phyloP scores from a whole-genome alignment of 1,140 invertebrate species.

The Heliconius congener region DNA sequence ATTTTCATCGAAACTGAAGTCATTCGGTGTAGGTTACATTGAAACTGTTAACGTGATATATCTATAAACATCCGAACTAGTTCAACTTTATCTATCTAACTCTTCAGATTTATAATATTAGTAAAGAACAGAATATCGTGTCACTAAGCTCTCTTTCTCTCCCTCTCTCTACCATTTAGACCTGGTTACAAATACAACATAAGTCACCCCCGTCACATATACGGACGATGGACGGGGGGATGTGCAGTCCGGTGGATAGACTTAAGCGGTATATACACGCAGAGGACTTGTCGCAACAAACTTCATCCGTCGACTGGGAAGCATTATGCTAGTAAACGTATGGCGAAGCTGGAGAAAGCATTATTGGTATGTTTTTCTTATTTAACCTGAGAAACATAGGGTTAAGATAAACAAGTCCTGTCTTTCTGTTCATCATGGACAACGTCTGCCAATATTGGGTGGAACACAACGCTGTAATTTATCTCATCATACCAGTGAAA shows the following conservation, averaged over 20 bases:
- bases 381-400: not conserved
- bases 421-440: too few species aligned
- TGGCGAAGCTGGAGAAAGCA: constrained; percentile 62
- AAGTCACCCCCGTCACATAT: constrained; percentile 42
- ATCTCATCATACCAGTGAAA: too few species aligned
- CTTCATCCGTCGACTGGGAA: constrained; percentile 46
- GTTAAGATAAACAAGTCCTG: too few species aligned
- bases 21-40: too few species aligned
- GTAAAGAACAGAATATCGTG: too few species aligned
- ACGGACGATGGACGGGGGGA: constrained; percentile 60
- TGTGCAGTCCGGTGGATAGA: constrained; percentile 65
- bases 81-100: too few species aligned
- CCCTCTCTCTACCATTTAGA: constrained; percentile 19
- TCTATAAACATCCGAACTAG: too few species aligned
- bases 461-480: too few species aligned
- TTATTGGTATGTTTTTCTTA: constrained; percentile 43
- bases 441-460: too few species aligned
- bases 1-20: too few species aligned
- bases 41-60: too few species aligned
- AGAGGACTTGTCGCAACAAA: constrained; percentile 56
- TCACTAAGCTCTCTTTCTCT: not conserved
- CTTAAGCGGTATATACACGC: constrained; percentile 61
- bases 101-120: too few species aligned
- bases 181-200: constrained; percentile 32
- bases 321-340: constrained; percentile 62